These are phyloP conservation scores for Lemur catta DNA, from an alignment of 2,797 vertebrate species.

Conservation along the genomic window DNA sequence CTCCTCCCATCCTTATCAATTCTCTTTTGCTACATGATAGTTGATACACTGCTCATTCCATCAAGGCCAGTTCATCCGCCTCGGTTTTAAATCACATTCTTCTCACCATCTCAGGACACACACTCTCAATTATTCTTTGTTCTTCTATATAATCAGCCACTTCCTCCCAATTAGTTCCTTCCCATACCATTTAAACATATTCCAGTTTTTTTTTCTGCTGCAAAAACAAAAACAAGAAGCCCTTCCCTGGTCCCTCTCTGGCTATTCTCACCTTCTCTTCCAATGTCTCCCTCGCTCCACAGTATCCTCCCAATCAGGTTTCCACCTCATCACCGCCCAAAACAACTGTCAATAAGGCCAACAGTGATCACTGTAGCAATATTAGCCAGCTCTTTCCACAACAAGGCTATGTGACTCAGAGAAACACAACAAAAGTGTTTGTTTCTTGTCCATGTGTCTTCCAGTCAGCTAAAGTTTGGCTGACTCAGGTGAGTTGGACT, in stretches of 20 bases:
- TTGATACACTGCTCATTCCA: not conserved
- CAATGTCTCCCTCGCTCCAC: not conserved
- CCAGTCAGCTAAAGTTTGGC: not conserved
- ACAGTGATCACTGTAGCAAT: not conserved
- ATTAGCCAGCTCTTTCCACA: not conserved
- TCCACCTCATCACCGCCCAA: not conserved
- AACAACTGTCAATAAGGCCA: not conserved
- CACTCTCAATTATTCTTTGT: not conserved
- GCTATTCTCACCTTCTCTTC: not conserved
- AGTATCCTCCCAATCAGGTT: not conserved
- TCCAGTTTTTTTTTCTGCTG: not conserved
- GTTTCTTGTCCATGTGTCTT: not conserved
- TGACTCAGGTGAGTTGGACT: not conserved
- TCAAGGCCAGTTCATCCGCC: not conserved
- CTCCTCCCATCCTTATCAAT: not conserved
- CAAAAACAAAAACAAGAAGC: not conserved
- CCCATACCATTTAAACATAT: not conserved
- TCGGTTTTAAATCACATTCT: not conserved
- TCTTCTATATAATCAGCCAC: not conserved
- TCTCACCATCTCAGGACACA: not conserved
- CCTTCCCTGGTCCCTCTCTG: not conserved
- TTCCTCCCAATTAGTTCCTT: not conserved
- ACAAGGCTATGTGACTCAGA: not conserved
- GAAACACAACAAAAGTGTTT: not conserved
- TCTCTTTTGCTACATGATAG: not conserved